A percentile compares a stretch with the other conserved stretches of the same genome.
Conservation (phyloP, 2,888 invertebrate genomes). For the Rotaria magnacalcarata region DNA sequence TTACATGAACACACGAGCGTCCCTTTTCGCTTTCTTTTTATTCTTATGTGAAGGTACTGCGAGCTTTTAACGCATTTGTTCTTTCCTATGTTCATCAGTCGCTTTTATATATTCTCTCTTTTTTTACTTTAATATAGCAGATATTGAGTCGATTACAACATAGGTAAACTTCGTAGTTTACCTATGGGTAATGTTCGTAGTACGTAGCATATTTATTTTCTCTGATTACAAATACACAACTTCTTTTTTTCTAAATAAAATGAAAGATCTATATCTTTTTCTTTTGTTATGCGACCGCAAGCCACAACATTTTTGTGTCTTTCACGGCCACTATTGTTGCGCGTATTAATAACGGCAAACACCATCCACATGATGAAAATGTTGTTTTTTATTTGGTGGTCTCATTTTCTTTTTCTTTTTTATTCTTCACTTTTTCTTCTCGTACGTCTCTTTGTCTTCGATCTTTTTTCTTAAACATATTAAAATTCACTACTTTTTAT, state of each 20-base stretch:
- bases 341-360: slow-evolving; percentile 14
- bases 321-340: neutral
- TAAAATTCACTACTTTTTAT: neutral
- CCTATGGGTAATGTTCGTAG: neutral
- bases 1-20: neutral
- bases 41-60: neutral
- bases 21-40: neutral
- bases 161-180: neutral
- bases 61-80: neutral
- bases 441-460: neutral
- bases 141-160: neutral
- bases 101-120: neutral
- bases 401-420: neutral
- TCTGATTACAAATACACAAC: neutral
- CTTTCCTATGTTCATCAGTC: slow-evolving; percentile 14
- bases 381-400: neutral
- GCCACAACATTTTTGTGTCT: neutral
- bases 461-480: neutral
- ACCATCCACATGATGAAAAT: neutral
- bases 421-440: neutral
- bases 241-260: neutral
- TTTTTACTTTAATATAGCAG: neutral
- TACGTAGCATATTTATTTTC: neutral
- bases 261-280: neutral
- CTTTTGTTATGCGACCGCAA: slow-evolving; percentile 10